Conservation (phyloP, 2,113 vertebrate genomes). For the Albula glossodonta region DNA sequence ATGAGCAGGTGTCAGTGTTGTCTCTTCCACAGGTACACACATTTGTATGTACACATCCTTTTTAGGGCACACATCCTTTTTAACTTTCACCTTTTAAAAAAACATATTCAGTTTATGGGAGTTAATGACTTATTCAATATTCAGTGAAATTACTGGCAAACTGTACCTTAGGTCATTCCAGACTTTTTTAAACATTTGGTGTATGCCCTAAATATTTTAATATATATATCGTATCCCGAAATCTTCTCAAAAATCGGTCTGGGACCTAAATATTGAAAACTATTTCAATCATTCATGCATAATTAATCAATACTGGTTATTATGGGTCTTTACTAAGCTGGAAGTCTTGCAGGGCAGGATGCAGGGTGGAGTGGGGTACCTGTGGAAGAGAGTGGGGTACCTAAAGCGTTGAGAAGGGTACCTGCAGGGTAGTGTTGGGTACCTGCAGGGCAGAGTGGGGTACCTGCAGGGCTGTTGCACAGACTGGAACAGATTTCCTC, state of each 20-base stretch:
- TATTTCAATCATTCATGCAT: too few species aligned
- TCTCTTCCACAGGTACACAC: not conserved
- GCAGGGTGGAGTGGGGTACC: too few species aligned
- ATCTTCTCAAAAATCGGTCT: too few species aligned
- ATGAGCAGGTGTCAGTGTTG: not conserved
- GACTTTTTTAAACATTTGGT: constrained; percentile 35
- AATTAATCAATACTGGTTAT: too few species aligned
- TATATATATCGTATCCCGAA: not conserved
- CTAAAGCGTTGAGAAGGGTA: not conserved
- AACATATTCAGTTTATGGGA: not conserved
- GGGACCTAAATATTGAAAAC: too few species aligned
- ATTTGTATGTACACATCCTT: too few species aligned
- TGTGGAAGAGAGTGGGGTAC: too few species aligned
- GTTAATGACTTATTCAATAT: not conserved
- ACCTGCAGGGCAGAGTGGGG: not conserved
- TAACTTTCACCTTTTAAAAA: not conserved
- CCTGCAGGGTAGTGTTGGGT: not conserved
- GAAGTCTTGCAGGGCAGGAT: too few species aligned
- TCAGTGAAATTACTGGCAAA: not conserved
- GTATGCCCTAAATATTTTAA: constrained; percentile 25
- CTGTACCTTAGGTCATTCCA: not conserved
- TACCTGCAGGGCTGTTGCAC: not conserved
- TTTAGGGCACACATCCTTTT: too few species aligned
- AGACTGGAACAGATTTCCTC: not conserved
- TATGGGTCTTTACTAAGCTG: too few species aligned